Evolutionary conservation across 1,140 invertebrate species (phyloP), one percentile per base, ranked within the genome.

Genomic region (Leptonema lineaticorne): DNA sequence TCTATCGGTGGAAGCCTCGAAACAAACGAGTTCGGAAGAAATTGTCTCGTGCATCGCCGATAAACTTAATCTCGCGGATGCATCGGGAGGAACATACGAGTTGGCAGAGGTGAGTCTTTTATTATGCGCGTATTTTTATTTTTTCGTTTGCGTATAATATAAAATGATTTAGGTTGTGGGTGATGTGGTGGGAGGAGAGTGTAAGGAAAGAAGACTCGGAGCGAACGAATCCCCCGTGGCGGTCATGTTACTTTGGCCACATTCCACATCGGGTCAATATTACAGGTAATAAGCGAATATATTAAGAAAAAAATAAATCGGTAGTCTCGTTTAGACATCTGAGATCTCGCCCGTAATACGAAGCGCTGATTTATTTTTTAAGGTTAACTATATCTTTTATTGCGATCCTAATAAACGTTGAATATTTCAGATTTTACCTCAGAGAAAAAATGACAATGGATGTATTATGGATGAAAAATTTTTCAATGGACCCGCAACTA

Each of bases 241-340:
- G 22, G 86, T 97, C 27, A 96, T 97, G 89, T 84, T 95, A 73
- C 83, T 98, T 7, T 98, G 95, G 96, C 95, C 95, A 16, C 93
- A 94, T 78, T 80, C 82, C 75, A 78, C 79, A 75, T 78, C 82
- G 22, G 75, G 83, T 70, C 78, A 83, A 70, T 81, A 81, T 59
- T 79, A 81, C 75, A 81, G 79, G 81, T 82, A 76, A 1, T 1
- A 26, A 53, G 8, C 18, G 24, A 24, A 4, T 50, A 41, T 16
- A 14, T 41, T 11, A 14, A 53, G 7, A 20, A 22, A 53, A 26
- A 16, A 45, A 45, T 45, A n/a, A n/a, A n/a, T n/a, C n/a, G n/a
- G n/a, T n/a, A n/a, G n/a, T n/a, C n/a, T n/a, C n/a, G n/a, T n/a
- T n/a, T n/a, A n/a, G n/a, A n/a, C n/a, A n/a, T n/a, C n/a, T n/a